These are phyloP conservation scores for Fulmarus glacialis DNA, from an alignment of 2,113 vertebrate genomes.

Conservation along the genomic window DNA sequence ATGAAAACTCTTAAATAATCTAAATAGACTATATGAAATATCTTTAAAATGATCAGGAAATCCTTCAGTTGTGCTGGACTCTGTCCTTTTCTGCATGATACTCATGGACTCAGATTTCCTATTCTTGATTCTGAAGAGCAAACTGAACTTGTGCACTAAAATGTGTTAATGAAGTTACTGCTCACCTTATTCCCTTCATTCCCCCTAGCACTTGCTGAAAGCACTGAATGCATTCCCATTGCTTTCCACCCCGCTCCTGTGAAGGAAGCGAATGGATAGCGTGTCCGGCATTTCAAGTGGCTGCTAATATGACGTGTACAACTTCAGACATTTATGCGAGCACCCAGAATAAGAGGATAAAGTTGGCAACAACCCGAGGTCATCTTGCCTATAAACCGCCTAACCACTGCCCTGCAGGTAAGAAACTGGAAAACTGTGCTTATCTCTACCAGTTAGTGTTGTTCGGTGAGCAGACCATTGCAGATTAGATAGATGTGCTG, in stretches of 20 bases:
- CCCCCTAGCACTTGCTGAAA: neutral
- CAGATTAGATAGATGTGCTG: conserved; percentile 5
- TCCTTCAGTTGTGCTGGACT: neutral
- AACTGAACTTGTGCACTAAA: neutral
- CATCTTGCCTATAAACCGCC: neutral
- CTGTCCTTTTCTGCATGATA: neutral
- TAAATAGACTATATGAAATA: neutral
- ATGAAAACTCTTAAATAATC: neutral
- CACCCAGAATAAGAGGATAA: neutral
- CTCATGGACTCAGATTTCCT: neutral
- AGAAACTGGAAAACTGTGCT: conserved; percentile 36
- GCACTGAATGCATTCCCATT: neutral
- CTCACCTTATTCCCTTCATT: neutral
- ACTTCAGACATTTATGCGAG: conserved; percentile 14
- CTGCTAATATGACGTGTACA: conserved; percentile 17
- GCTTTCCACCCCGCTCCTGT: neutral
- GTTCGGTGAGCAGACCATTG: neutral
- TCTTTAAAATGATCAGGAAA: neutral
- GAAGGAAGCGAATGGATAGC: neutral
- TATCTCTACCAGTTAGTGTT: neutral
- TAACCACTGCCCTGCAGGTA: conserved; percentile 32
- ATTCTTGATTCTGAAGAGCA: neutral
- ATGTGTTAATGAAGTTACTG: neutral
- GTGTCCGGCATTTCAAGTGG: neutral
- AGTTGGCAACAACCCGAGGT: conserved; percentile 1